Evolutionary conservation across 37 sponge, comb jelly and placozoan species (phyloP).

Genomic region (Petrosia ficiformis): DNA sequence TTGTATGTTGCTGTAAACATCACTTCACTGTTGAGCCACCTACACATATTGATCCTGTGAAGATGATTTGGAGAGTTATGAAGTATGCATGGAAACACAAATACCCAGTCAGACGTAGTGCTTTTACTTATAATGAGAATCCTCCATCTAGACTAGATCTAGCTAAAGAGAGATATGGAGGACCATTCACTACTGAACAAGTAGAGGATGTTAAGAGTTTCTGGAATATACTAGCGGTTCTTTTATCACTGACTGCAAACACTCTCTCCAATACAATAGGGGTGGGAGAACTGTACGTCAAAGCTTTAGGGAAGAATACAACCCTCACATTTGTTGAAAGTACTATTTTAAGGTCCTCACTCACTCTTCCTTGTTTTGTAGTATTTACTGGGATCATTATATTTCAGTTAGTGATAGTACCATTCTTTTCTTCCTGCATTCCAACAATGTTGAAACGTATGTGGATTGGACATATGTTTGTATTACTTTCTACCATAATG

Average conservation of each 20-base stretch:
- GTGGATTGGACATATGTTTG: neutral
- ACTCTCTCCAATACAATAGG: neutral
- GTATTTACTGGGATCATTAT: neutral
- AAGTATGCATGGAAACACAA: neutral
- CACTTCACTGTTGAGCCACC: neutral
- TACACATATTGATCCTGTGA: neutral
- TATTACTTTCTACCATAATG: neutral
- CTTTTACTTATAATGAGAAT: slow-evolving; percentile 6
- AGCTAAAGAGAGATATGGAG: slow-evolving; percentile 12
- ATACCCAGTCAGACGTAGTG: neutral
- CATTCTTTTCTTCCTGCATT: neutral
- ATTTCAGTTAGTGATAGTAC: neutral
- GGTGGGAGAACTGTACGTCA: neutral
- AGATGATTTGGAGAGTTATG: neutral
- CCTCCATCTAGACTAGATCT: neutral
- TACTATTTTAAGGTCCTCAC: neutral
- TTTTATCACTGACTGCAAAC: neutral
- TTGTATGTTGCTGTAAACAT: neutral
- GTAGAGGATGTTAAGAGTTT: neutral
- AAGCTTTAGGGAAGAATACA: neutral
- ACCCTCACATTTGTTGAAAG: no score
- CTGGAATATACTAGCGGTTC: neutral
- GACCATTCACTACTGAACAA: slow-evolving; percentile 1
- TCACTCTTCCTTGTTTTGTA: no score
- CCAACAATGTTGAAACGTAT: neutral